phyloP scores from a whole-genome alignment of 2,888 invertebrate genomes.

The Drosophila yooni region DNA sequence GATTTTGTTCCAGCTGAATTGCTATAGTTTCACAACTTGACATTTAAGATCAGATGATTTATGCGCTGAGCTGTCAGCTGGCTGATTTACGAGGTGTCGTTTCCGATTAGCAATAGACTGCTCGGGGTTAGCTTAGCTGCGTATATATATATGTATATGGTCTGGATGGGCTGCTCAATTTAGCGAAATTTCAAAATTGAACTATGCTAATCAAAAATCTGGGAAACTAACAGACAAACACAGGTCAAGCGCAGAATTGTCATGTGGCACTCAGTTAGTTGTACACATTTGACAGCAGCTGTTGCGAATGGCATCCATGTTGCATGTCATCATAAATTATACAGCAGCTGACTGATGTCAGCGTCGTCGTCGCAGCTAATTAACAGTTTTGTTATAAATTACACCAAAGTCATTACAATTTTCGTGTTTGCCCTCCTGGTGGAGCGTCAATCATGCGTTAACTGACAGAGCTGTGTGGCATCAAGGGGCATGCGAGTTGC shows the following conservation, averaged over 20 bases:
- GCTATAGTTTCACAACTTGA: slow-evolving; percentile 63
- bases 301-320: slow-evolving; percentile 12
- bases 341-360: slow-evolving; percentile 82
- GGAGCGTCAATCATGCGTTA: slow-evolving; percentile 81
- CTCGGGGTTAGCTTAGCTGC: slow-evolving; percentile 44
- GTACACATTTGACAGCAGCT: slow-evolving; percentile 31
- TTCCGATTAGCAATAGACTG: slow-evolving; percentile 65
- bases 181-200: not conserved
- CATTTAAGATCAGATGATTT: slow-evolving; percentile 73
- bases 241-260: not conserved
- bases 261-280: not conserved
- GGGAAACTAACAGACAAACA: not conserved
- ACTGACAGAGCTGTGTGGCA: slow-evolving; percentile 78
- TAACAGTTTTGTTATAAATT: slow-evolving; percentile 85
- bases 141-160: slow-evolving; percentile 38
- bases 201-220: not conserved
- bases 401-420: slow-evolving; percentile 75
- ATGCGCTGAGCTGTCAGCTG: slow-evolving; percentile 42
- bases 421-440: slow-evolving; percentile 49
- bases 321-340: slow-evolving; percentile 70
- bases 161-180: slow-evolving; percentile 21
- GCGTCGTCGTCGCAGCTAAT: slow-evolving; percentile 83
- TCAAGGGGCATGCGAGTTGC: slow-evolving; percentile 51
- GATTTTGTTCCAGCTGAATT: slow-evolving; percentile 58
- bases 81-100: slow-evolving; percentile 74